These are phyloP conservation scores for Pollenia griseotomentosa DNA, from an alignment of 2,888 invertebrate species.

Conservation along the genomic window DNA sequence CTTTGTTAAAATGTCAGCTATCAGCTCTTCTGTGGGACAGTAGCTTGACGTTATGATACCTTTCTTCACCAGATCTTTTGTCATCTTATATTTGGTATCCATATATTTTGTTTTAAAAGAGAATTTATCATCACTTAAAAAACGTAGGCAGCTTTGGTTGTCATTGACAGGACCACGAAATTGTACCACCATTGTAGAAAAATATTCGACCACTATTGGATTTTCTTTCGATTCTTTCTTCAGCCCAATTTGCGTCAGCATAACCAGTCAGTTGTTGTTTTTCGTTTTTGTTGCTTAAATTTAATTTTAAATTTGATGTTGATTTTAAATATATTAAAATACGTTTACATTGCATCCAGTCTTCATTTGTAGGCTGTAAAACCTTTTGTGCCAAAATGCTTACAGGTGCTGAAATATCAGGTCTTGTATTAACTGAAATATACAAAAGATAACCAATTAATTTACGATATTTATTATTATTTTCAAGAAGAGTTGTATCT, in stretches of 20 bases:
- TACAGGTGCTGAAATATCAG: constrained; percentile 61
- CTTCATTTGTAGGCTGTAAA: constrained; percentile 74
- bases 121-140: constrained; percentile 53
- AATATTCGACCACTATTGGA: constrained; percentile 32
- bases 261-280: constrained; percentile 7
- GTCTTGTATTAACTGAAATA: constrained; percentile 62
- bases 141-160: constrained; percentile 41
- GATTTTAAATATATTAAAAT: constrained; percentile 38
- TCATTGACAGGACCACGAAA: constrained; percentile 56
- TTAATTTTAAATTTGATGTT: constrained; percentile 6
- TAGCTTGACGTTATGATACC: constrained; percentile 70
- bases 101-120: constrained; percentile 61
- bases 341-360: constrained; percentile 73
- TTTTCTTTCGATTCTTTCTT: not conserved
- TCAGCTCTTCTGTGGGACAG: constrained; percentile 76
- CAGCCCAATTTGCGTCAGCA: not conserved
- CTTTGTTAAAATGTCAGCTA: constrained; percentile 76
- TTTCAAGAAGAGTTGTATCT: constrained; percentile 25
- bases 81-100: constrained; percentile 53
- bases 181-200: constrained; percentile 28
- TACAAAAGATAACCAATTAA: constrained; percentile 63
- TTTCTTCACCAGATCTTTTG: constrained; percentile 62
- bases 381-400: constrained; percentile 76
- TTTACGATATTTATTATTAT: constrained; percentile 35
- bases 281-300: constrained; percentile 15